A percentile compares a stretch with the other conserved stretches of the same genome.
Conservation (phyloP, 2,113 vertebrate genomes). For the Procavia capensis region DNA sequence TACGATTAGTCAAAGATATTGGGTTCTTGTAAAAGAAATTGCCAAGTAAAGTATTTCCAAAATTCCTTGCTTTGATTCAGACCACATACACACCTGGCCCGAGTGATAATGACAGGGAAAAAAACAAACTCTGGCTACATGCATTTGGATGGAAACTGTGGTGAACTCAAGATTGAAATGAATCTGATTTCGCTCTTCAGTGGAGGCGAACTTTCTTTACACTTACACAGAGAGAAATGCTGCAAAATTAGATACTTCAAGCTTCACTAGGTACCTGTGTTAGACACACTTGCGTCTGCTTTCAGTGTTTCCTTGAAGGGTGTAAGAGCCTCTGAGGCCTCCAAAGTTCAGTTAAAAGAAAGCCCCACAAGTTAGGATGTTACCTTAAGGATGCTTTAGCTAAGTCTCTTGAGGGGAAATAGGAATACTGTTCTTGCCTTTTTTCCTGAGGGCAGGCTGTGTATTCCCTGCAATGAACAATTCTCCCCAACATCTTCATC, state of each 20-base stretch:
- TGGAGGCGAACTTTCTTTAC: slow-evolving; percentile 27
- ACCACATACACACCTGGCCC: slow-evolving; percentile 42
- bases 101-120: slow-evolving; percentile 43
- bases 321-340: background rate
- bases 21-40: slow-evolving; percentile 62
- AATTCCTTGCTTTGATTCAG: slow-evolving; percentile 64
- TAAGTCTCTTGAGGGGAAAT: background rate
- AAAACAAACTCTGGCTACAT: slow-evolving; percentile 47
- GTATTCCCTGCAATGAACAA: background rate
- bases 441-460: background rate
- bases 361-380: background rate
- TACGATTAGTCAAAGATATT: slow-evolving; percentile 54
- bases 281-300: slow-evolving; percentile 63
- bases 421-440: background rate
- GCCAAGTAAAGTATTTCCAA: slow-evolving; percentile 55
- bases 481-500: background rate
- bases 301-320: slow-evolving; percentile 67
- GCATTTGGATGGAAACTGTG: slow-evolving; percentile 59
- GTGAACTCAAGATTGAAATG: slow-evolving; percentile 46
- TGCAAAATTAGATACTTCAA: slow-evolving; percentile 80
- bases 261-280: slow-evolving; percentile 71
- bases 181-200: slow-evolving; percentile 65
- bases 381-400: background rate
- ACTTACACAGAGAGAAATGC: slow-evolving; percentile 60
- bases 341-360: slow-evolving; percentile 58